Evolutionary conservation across 1,140 invertebrate genomes (phyloP).

Genomic region (Phenacoccus solenopsis): DNA sequence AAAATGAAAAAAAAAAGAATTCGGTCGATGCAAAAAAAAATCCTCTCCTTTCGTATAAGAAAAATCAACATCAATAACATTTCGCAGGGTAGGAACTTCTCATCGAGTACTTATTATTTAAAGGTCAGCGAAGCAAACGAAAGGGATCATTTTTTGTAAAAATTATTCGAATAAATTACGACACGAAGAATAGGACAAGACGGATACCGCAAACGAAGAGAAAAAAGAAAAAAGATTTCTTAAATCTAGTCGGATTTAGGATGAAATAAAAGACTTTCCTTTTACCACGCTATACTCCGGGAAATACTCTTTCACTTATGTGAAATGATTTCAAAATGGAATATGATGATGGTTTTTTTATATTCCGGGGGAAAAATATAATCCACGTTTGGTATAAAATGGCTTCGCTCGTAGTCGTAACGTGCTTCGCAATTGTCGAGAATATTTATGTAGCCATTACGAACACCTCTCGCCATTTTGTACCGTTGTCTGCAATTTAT

Average conservation of each 20-base stretch:
- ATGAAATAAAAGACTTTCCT: neutral
- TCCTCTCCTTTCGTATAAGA: no score
- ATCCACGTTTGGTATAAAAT: neutral
- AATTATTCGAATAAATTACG: neutral
- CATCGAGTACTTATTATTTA: neutral
- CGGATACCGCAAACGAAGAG: neutral
- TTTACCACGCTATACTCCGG: neutral
- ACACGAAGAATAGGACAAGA: neutral
- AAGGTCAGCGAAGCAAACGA: neutral
- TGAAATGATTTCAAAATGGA: slow-evolving; percentile 3
- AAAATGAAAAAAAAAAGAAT: no score
- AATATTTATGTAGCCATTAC: slow-evolving; percentile 3
- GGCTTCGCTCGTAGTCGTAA: neutral
- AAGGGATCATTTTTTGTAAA: neutral
- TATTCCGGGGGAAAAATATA: neutral
- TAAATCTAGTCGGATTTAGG: slow-evolving; percentile 1
- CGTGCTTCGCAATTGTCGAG: neutral
- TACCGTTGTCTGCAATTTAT: neutral
- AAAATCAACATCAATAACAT: no score
- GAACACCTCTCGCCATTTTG: slow-evolving; percentile 1
- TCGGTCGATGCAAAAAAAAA: no score
- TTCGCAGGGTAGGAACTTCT: no score
- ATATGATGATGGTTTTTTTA: slow-evolving; percentile 1
- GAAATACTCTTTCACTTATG: slow-evolving; percentile 2
- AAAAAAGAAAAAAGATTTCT: neutral